Conservation (phyloP, 2,797 vertebrate species). For the Pseudomugil tenellus region DNA sequence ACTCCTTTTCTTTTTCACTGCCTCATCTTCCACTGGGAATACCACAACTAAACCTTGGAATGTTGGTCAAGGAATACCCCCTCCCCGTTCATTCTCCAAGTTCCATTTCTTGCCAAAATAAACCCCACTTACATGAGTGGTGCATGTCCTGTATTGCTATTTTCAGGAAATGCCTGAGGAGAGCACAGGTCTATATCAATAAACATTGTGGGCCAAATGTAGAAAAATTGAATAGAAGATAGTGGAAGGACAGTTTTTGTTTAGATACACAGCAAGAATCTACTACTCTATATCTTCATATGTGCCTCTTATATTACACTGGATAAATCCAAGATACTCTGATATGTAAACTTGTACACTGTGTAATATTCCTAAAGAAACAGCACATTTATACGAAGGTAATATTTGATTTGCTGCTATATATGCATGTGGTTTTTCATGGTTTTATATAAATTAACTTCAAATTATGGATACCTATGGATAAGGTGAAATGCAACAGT, state of each 20-base stretch:
- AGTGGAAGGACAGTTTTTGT: conserved; percentile 48
- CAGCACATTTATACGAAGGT: conserved; percentile 12
- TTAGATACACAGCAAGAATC: conserved; percentile 41
- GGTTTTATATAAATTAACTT: conserved; percentile 32
- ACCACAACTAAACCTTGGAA: conserved; percentile 80
- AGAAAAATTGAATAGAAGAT: conserved; percentile 72
- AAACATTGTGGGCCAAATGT: conserved; percentile 62
- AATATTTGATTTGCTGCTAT: conserved; percentile 32
- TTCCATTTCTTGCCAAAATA: conserved; percentile 81
- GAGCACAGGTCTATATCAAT: conserved; percentile 78
- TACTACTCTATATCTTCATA: conserved; percentile 16
- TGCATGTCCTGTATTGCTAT: conserved; percentile 79
- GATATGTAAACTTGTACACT: conserved; percentile 29
- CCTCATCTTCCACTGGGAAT: conserved; percentile 73
- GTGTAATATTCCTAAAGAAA: conserved; percentile 46
- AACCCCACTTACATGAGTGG: conserved; percentile 77
- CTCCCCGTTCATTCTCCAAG: conserved; percentile 24
- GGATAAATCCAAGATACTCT: conserved; percentile 12
- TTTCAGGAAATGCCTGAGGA: conserved; percentile 83
- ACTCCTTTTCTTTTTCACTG: conserved; percentile 68
- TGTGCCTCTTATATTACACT: conserved; percentile 21
- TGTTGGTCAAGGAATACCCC: conserved; percentile 71
- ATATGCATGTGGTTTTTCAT: conserved; percentile 21
- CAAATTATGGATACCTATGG: conserved; percentile 25
- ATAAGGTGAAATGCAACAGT: conserved; percentile 19